phyloP scores from a whole-genome alignment of 2,888 invertebrate species.

The Aethes cnicana region DNA sequence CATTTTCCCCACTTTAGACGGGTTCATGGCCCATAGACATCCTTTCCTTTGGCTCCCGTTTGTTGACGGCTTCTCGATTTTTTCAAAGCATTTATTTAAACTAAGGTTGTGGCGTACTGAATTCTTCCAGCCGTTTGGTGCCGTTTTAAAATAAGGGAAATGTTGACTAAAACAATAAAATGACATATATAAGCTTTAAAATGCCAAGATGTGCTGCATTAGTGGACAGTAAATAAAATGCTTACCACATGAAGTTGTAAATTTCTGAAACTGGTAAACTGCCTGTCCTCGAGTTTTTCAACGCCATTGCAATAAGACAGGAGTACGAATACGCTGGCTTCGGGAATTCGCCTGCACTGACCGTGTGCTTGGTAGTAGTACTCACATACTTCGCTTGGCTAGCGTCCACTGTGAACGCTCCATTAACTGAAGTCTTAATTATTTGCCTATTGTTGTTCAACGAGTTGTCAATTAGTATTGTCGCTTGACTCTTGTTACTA shows the following conservation, averaged over 20 bases:
- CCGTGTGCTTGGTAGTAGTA: slow-evolving; percentile 66
- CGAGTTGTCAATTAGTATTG: slow-evolving; percentile 76
- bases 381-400: slow-evolving; percentile 71
- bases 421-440: slow-evolving; percentile 72
- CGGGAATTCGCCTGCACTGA: slow-evolving; percentile 87
- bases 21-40: slow-evolving; percentile 98
- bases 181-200: background rate
- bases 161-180: slow-evolving; percentile 87
- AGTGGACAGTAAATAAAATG: too few species aligned
- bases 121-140: slow-evolving; percentile 99
- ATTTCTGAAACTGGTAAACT: slow-evolving; percentile 98
- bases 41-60: slow-evolving; percentile 92
- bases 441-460: slow-evolving; percentile 75
- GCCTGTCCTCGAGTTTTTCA: slow-evolving; percentile 97
- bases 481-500: slow-evolving; percentile 73
- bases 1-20: slow-evolving; percentile 97
- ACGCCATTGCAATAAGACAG: slow-evolving; percentile 98
- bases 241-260: slow-evolving; percentile 98
- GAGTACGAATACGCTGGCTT: slow-evolving; percentile 99
- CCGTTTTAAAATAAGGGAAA: slow-evolving; percentile 99
- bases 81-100: slow-evolving; percentile 98
- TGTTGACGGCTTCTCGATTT: slow-evolving; percentile 96
- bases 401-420: slow-evolving; percentile 66
- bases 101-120: slow-evolving; percentile 98
- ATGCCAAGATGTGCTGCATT: too few species aligned